Base-by-base conservation (phyloP, 1,140 invertebrate genomes). In the Bombus huntii region DNA sequence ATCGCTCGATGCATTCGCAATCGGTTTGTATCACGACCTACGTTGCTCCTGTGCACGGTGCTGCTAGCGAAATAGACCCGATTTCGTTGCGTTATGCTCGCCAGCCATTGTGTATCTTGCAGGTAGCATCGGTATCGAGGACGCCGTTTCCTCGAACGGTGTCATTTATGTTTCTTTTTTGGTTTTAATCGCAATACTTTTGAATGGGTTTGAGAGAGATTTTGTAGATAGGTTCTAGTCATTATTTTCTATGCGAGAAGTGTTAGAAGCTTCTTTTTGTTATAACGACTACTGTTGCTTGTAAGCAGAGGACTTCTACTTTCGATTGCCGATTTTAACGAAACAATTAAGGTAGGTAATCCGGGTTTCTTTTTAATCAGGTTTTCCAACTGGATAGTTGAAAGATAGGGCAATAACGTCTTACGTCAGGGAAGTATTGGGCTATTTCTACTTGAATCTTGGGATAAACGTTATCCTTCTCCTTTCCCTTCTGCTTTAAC, bases 1-100 rank as follows among this genome's bases (percentile, higher is more conserved):
- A 22, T 53, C 28, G 34, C 37, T 57, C 62, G 77, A 39, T 62
- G 66, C 72, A 53, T 37, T 57, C 37, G 22, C 34, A 42, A 78
- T 47, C 68, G 42, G 31, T 44, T 47, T 31, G 76, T 53, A 85
- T 73, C 83, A 31, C 53, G 77, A 80, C 57, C 68, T 57, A 70
- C 28, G 82, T 53, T 83, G 68, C 70, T 15, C 37, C 37, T 12
- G 34, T 42, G 37, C 42, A 9, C 31, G 57, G 9, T 59, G 18
- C 44, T 53, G 57, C 57, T 39, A 34, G 39, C n/a, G n/a, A 59
- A 85, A 80, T 80, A 34, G 76, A 80, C 22, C 31, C 66, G 76
- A 71, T 76, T 76, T 44, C 28, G 62, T 83, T 57, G 81, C 44
- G 37, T 28, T 37, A 37, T 57, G 31, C 31, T n/a, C 71, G 2